Percentiles rank a stretch among this genome's conserved stretches.
Evolutionary conservation across 2,797 vertebrate genomes (phyloP).

Genomic region (Anas acuta): DNA sequence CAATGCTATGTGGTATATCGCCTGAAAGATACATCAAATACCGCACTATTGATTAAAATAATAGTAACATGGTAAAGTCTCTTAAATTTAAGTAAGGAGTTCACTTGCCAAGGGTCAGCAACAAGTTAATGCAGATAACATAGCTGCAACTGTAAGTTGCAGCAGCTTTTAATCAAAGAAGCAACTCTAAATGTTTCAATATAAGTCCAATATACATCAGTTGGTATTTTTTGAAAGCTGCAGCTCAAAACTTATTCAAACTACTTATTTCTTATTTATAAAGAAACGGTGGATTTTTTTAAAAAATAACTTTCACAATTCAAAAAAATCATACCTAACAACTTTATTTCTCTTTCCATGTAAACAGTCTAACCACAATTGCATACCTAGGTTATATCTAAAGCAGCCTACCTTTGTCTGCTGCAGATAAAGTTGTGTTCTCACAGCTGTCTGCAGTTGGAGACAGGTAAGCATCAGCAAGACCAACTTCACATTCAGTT

Average conservation of each 20-base stretch:
- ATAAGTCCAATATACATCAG: not conserved
- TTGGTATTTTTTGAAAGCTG: not conserved
- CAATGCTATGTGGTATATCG: constrained; percentile 79
- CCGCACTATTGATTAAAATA: not conserved
- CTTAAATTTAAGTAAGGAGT: not conserved
- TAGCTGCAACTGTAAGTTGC: not conserved
- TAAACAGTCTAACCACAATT: not conserved
- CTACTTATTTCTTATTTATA: not conserved
- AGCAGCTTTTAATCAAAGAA: not conserved
- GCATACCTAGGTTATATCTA: not conserved
- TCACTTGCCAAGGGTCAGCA: not conserved
- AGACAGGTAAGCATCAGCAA: constrained; percentile 84
- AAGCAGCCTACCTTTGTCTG: constrained; percentile 49
- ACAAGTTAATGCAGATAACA: not conserved
- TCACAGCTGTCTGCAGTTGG: constrained; percentile 76
- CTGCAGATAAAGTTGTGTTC: not conserved
- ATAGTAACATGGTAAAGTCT: not conserved
- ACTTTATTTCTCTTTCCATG: not conserved
- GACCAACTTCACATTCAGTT: constrained; percentile 53
- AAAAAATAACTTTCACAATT: not conserved
- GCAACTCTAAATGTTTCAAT: not conserved
- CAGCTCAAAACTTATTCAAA: not conserved
- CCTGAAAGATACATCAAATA: not conserved
- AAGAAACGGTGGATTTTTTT: not conserved
- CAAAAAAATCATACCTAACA: not conserved